Evolutionary conservation across 2,888 invertebrate species (phyloP), one percentile per base, ranked within the genome.

Genomic region (Spicauda simplicius): DNA sequence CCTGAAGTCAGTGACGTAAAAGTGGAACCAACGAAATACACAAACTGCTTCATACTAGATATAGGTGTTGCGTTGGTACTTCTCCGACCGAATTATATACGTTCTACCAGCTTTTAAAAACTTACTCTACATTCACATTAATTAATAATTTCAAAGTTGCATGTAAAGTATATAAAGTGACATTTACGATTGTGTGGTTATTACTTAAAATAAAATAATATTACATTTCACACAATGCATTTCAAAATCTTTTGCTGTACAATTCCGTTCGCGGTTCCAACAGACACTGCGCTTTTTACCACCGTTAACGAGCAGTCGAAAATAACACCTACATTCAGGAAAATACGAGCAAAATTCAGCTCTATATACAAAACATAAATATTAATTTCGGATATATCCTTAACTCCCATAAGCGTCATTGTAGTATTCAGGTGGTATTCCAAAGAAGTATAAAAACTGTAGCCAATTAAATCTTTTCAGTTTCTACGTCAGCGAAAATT

Each of bases 401-500:
- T 19, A 8, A 10, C 16, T 10, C 8, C 33, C 16, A 16, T 48
- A 19, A 63, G 48, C 56, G 33, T 20, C 19, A 63, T 48, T 55
- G 33, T 63, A 30, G 55, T 19, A 56, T 55, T 56, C 63, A 63
- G 63, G 63, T 63, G 55, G 20, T 41, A 55, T 45, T 48, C 33
- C 45, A 45, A 48, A 56, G 48, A 48, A 63, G 45, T 56, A 48
- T 48, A 63, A 63, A 63, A 48, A 56, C 37, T 61, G 54, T 54
- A 55, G 54, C 62, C 56, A 63, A 63, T 63, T 63, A 63, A 63
- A 63, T 55, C 54, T 55, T 63, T 63, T 63, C 55, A 63, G 62
- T 63, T 63, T 63, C 62, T 45, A 55, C 45, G 41, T 16, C 55
- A 55, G 55, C 62, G 45, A 55, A 63, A 63, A 63, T 63, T 55